Conservation (phyloP, 2,888 invertebrate genomes). For the Molorchus minor region DNA sequence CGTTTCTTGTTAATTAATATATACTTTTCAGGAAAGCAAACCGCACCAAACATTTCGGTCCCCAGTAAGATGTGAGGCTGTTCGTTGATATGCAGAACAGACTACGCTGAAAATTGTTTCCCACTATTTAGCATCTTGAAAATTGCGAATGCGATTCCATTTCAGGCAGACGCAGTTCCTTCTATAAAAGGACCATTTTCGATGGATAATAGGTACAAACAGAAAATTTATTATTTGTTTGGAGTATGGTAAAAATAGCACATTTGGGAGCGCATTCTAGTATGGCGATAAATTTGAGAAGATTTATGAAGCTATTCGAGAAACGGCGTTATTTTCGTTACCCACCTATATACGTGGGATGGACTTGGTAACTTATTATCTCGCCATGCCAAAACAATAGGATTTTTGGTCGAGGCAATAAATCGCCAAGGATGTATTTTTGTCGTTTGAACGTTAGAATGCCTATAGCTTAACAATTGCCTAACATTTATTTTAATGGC, state of each 20-base stretch:
- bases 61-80: conserved; percentile 33
- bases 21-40: conserved; percentile 43
- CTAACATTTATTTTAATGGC: conserved; percentile 9
- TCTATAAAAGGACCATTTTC: conserved; percentile 37
- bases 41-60: conserved; percentile 31
- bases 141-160: conserved; percentile 39
- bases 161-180: conserved; percentile 32
- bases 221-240: conserved; percentile 37
- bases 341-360: conserved; percentile 32
- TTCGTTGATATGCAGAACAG: conserved; percentile 51
- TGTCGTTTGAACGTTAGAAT: neutral
- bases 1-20: conserved; percentile 42
- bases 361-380: conserved; percentile 36
- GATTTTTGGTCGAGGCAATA: conserved; percentile 22
- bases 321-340: conserved; percentile 38
- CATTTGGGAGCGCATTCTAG: conserved; percentile 31
- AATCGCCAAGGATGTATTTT: conserved; percentile 20
- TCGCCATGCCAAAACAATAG: conserved; percentile 31
- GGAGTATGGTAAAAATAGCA: conserved; percentile 38
- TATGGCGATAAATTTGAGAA: conserved; percentile 35
- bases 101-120: conserved; percentile 42
- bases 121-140: conserved; percentile 28
- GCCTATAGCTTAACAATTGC: conserved; percentile 6
- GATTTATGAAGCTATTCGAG: conserved; percentile 37
- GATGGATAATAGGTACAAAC: no score